Base-by-base conservation (phyloP, 1,140 invertebrate species). In the Euwallacea similis region DNA sequence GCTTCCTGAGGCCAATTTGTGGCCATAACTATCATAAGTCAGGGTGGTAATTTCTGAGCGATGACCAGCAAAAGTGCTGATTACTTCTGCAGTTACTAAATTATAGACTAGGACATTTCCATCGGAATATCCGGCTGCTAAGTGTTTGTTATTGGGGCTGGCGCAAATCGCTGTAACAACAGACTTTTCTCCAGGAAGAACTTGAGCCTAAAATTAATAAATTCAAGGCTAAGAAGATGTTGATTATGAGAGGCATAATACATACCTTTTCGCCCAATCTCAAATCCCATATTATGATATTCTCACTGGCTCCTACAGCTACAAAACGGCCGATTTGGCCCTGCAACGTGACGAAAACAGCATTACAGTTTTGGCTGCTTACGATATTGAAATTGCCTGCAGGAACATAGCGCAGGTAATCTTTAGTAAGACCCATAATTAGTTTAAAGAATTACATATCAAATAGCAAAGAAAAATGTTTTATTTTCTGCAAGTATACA, bases 231-330 rank as follows among this genome's bases (percentile, higher is more conserved):
- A 4, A 6, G 46, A 11, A 50, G 6, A 6, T 50, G 3, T 2
- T 50, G 2, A 50, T 50, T 2, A 11, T 10, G 2, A 7, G 46
- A 50, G 13, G 2, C 6, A 6, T 50, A 13, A 56, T 16, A 56
- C 16, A 33, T 84, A 97, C 94, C 84, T 95, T 94, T 84, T 97
- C 91, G 58, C 91, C 89, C 44, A 95, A 89, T 74, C 93, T 86
- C 74, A 97, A 85, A 85, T 99, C 97, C 95, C 96, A 99, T 72
- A 99, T 87, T 76, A 93, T 88, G 62, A 98, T 90, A 86, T 95
- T 89, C 87, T 99, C 96, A 80, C 93, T 94, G 21, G 94, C 95
- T 44, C 93, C 93, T 47, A 91, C 89, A 50, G 95, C 96, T 61
- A 95, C 87, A 84, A 89, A 96, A 81, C 93, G 86, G 21, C 92